Evolutionary conservation across 1,140 invertebrate species (phyloP).

Genomic region (Orchestia grillus): DNA sequence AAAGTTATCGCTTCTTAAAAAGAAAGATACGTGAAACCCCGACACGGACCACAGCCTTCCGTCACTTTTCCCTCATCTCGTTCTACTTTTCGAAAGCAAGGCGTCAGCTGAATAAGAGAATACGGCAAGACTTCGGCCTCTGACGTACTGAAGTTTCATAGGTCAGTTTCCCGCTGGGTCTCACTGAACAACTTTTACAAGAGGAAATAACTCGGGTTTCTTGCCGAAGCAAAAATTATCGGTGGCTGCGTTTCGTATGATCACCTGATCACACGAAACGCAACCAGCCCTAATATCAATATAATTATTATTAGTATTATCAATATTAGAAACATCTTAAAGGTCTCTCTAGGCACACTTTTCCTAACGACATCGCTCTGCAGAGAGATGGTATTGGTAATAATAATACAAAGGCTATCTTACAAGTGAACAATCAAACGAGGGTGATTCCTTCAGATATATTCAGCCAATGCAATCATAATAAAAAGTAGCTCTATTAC

Average conservation of each 20-base stretch:
- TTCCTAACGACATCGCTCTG: background rate
- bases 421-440: constrained; percentile 20
- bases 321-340: background rate
- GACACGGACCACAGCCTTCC: background rate
- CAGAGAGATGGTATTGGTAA: constrained; percentile 15
- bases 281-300: background rate
- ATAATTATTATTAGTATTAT: background rate
- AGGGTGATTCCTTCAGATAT: constrained; percentile 34
- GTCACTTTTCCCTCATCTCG: background rate
- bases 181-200: background rate
- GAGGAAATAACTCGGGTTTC: background rate
- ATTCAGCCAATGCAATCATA: constrained; percentile 4
- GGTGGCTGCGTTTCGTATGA: background rate
- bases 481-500: constrained; percentile 5
- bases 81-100: background rate
- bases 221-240: background rate
- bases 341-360: constrained; percentile 12
- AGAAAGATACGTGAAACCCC: background rate
- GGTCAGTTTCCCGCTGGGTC: background rate
- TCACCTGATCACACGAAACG: background rate
- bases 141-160: no score
- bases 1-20: background rate
- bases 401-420: constrained; percentile 25
- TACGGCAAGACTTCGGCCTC: background rate
- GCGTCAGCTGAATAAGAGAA: background rate